Percentiles rank a stretch among this genome's conserved stretches.
phyloP scores from a whole-genome alignment of 2,888 invertebrate species.

The Nezara viridula region DNA sequence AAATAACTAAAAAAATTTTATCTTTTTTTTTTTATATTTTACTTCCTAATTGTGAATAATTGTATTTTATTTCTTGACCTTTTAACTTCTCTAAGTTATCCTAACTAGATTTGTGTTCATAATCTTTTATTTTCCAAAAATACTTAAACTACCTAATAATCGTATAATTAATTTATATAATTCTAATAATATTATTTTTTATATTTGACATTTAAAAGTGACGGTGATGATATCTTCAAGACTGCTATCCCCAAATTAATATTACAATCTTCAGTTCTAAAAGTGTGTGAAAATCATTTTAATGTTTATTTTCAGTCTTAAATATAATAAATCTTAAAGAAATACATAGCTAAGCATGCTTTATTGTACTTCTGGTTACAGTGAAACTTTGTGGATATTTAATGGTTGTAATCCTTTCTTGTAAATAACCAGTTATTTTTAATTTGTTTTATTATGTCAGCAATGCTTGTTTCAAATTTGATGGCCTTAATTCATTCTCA shows the following conservation, averaged over 20 bases:
- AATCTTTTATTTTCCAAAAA: no score
- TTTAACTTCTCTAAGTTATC: no score
- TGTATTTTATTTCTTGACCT: no score
- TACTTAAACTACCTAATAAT: no score
- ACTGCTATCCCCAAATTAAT: not conserved
- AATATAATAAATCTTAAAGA: not conserved
- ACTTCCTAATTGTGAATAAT: no score
- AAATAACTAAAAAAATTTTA: no score
- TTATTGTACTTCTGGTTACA: not conserved
- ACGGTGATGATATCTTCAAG: not conserved
- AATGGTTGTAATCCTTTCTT: not conserved
- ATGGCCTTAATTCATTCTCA: not conserved
- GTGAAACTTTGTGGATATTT: not conserved
- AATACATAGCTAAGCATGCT: not conserved
- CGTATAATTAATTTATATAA: no score
- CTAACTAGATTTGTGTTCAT: no score
- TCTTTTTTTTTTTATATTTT: no score
- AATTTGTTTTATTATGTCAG: not conserved
- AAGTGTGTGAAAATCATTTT: not conserved
- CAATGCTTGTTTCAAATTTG: not conserved
- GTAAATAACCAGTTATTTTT: not conserved
- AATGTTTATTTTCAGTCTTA: not conserved
- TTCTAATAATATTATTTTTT: no score
- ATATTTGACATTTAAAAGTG: not conserved
- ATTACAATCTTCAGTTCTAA: not conserved